Evolutionary conservation across 2,113 vertebrate species (phyloP), one percentile per base, ranked within the genome.

Genomic region (Erythrocercus mccallii): DNA sequence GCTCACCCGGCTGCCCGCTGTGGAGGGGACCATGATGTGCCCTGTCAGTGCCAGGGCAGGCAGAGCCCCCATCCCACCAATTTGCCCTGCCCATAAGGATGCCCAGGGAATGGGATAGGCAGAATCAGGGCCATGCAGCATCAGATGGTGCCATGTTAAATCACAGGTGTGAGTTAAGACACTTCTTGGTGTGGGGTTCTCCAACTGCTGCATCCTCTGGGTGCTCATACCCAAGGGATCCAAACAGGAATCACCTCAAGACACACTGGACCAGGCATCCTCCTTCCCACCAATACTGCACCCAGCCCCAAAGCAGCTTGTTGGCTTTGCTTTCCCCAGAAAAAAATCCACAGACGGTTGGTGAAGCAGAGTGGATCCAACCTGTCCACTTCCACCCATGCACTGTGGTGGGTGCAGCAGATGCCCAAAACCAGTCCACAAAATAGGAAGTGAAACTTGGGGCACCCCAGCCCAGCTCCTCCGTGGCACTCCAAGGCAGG

Each of bases 1-100:
- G 98, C 99, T 99, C 90, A 99, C 99, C 28, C 99, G 98, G 96
- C 99, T 99, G 92, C 99, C 99, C 44, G 98, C 99, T 99, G 94
- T 11, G 54, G 73, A 92, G 74, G 71, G 54, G 96, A 83, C 35
- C 80, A 1, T 6, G 7, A 64, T 0, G 11, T 37, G 53, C 6
- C 9, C 54, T 17, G 44, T 94, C 77, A 95, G 66, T 24, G 48
- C 40, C 9, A 33, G 27, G 48, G 72, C 48, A 50, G 33, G 54
- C 65, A 70, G 28, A 87, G 31, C 7, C 12, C 25, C 9, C 38
- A 21, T 19, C 72, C 50, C 86, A 77, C 37, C 80, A 47, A 40
- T 57, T 5, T 37, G 7, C 33, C 45, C 45, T 50, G 9, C 70
- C 57, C 77, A 40, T 45, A 20, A 9, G n/a, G 42, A 91, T 38